Evolutionary conservation across 2,888 invertebrate species (phyloP).

Genomic region (Sarcophaga rosellei): DNA sequence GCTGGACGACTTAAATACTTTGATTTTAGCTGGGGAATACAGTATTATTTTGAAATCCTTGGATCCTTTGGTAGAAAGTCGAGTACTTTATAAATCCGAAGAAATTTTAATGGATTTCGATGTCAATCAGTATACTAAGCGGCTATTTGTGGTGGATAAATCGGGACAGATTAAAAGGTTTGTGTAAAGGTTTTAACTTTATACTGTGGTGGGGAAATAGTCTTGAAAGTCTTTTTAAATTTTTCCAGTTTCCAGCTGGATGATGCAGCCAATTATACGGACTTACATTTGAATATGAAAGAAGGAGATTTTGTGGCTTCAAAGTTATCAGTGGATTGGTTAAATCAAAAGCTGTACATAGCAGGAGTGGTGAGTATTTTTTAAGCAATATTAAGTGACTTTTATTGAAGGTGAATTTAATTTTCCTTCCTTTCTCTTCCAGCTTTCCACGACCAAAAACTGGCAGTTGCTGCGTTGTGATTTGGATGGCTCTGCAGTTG

Average conservation of each 20-base stretch:
- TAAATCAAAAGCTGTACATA: conserved; percentile 91
- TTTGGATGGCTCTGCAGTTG: conserved; percentile 87
- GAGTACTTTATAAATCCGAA: conserved; percentile 75
- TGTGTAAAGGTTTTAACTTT: conserved; percentile 22
- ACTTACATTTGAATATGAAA: conserved; percentile 84
- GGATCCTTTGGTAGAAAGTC: conserved; percentile 72
- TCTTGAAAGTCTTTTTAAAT: background rate
- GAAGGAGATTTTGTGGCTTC: conserved; percentile 84
- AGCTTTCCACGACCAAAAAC: conserved; percentile 78
- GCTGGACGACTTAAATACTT: conserved; percentile 64
- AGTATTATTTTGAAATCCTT: conserved; percentile 72
- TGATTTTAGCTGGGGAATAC: conserved; percentile 72
- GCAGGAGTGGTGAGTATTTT: conserved; percentile 85
- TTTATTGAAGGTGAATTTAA: background rate
- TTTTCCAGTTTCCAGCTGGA: conserved; percentile 59
- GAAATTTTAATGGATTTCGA: conserved; percentile 85
- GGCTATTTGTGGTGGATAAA: conserved; percentile 90
- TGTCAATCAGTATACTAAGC: conserved; percentile 87
- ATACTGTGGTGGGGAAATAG: background rate
- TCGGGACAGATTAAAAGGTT: conserved; percentile 84
- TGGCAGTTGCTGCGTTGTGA: conserved; percentile 87
- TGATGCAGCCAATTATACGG: conserved; percentile 69
- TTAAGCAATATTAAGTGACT: background rate
- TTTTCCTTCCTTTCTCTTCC: background rate
- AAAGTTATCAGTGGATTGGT: conserved; percentile 93